These are phyloP conservation scores for Neoniphon sammara DNA, from an alignment of 2,797 vertebrate genomes.

Conservation along the genomic window DNA sequence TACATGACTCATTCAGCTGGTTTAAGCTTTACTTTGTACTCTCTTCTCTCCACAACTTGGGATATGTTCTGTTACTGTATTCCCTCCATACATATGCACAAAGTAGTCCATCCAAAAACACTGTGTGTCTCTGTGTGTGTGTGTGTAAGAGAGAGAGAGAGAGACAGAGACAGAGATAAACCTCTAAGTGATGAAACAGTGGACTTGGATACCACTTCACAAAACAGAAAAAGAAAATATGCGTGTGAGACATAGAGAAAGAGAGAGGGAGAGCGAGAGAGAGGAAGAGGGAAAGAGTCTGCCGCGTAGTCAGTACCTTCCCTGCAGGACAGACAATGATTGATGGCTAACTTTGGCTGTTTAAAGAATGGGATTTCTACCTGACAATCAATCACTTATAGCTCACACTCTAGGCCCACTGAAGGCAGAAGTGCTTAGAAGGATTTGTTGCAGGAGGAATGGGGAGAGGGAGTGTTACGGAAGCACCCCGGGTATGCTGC, in stretches of 20 bases:
- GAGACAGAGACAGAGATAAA: background rate
- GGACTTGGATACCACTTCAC: background rate
- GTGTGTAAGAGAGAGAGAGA: background rate
- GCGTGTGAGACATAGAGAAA: slow-evolving; percentile 2
- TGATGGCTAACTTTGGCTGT: slow-evolving; percentile 66
- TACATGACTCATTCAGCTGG: background rate
- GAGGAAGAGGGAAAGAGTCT: background rate
- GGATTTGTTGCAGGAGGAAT: slow-evolving; percentile 18
- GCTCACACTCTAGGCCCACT: slow-evolving; percentile 35
- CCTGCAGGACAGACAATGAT: slow-evolving; percentile 61
- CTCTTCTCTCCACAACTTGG: background rate
- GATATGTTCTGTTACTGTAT: slow-evolving; percentile 11
- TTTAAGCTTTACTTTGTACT: slow-evolving; percentile 3
- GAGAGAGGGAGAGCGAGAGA: slow-evolving; percentile 11
- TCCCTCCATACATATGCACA: no score
- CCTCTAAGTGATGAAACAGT: slow-evolving; percentile 6
- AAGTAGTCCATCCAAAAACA: background rate
- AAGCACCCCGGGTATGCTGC: background rate
- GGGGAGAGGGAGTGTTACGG: slow-evolving; percentile 4
- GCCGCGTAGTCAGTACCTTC: slow-evolving; percentile 8
- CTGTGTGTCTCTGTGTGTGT: background rate
- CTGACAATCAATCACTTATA: slow-evolving; percentile 75
- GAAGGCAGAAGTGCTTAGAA: slow-evolving; percentile 8
- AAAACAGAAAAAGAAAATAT: slow-evolving; percentile 1
- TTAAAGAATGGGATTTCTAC: slow-evolving; percentile 68